phyloP scores from a whole-genome alignment of 2,888 invertebrate species.

The Adelognathus sp. region DNA sequence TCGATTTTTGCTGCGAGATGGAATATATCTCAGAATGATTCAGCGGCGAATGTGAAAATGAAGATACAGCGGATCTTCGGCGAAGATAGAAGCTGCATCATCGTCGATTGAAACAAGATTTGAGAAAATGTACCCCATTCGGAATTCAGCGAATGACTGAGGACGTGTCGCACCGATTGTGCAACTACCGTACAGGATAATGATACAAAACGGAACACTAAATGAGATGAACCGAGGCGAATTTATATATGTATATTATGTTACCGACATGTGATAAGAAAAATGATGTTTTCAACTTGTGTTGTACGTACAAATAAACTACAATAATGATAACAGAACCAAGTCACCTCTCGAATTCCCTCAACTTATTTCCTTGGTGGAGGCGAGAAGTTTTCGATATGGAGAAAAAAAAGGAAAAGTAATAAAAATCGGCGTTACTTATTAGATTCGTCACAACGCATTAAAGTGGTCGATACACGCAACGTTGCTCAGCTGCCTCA shows the following conservation, averaged over 20 bases:
- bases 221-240: neutral
- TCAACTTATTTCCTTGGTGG: neutral
- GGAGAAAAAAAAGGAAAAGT: too few species aligned
- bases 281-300: constrained; percentile 48
- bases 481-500: too few species aligned
- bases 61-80: neutral
- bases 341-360: neutral
- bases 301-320: constrained; percentile 50
- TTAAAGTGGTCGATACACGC: too few species aligned
- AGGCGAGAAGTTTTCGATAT: too few species aligned
- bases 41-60: too few species aligned
- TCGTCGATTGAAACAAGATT: neutral
- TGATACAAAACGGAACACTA: neutral
- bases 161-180: neutral
- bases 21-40: neutral
- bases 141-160: neutral
- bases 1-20: neutral
- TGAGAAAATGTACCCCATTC: neutral
- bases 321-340: constrained; percentile 26
- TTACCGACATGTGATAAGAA: constrained; percentile 50
- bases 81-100: neutral
- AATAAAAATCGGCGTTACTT: too few species aligned
- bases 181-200: neutral
- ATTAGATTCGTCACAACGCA: too few species aligned
- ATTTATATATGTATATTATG: constrained; percentile 37